These are phyloP conservation scores for Platerodrilus igneus DNA, from an alignment of 2,888 invertebrate species.

Conservation along the genomic window DNA sequence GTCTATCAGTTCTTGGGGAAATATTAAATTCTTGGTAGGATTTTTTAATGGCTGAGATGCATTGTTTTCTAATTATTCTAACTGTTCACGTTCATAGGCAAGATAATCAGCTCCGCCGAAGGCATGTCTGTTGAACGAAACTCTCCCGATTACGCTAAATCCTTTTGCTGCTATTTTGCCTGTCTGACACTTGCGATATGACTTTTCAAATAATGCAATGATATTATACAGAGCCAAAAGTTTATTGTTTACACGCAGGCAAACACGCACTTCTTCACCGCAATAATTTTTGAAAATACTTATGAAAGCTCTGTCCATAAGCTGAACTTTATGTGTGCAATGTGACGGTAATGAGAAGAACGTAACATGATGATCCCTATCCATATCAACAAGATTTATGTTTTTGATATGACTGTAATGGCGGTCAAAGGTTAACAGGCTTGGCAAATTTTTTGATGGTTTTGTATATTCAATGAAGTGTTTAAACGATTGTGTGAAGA, in stretches of 20 bases:
- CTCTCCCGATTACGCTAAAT: neutral
- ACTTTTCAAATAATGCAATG: neutral
- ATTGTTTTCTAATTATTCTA: constrained; percentile 1
- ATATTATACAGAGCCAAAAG: neutral
- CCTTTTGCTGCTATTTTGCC: no score
- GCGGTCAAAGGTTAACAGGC: no score
- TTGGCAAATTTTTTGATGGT: constrained; percentile 15
- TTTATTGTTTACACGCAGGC: constrained; percentile 4
- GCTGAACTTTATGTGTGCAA: constrained; percentile 18
- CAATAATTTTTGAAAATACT: constrained; percentile 9
- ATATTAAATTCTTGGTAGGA: neutral
- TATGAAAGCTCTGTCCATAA: constrained; percentile 17
- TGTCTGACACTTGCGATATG: neutral
- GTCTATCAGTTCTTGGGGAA: constrained; percentile 1
- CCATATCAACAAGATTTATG: constrained; percentile 15
- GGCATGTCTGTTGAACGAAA: neutral
- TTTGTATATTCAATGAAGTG: constrained; percentile 26
- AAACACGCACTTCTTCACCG: constrained; percentile 9
- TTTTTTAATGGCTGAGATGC: neutral
- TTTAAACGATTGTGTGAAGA: constrained; percentile 30
- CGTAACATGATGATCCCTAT: constrained; percentile 15
- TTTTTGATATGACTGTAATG: constrained; percentile 21
- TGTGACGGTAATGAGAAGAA: constrained; percentile 18
- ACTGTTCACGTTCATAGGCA: neutral
- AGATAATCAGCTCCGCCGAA: constrained; percentile 3